Percentiles rank a stretch among this genome's conserved stretches.
phyloP scores from a whole-genome alignment of 2,113 vertebrate genomes.

The Herpetotheres cachinnans region DNA sequence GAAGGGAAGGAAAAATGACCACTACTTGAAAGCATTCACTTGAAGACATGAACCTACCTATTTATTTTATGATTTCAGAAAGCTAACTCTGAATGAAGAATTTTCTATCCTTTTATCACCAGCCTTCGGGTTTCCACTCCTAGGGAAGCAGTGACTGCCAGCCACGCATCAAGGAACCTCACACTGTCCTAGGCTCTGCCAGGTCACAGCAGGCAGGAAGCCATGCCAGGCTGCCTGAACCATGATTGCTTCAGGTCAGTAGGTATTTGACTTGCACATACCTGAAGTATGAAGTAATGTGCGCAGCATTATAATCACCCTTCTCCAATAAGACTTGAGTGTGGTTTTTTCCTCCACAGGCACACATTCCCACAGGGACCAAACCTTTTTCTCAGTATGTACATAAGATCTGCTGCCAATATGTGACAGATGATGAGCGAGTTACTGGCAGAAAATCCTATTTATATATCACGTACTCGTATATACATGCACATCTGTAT shows the following conservation, averaged over 20 bases:
- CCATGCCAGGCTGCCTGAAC: slow-evolving; percentile 2
- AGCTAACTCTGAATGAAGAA: background rate
- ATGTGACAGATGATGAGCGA: background rate
- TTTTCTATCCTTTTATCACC: background rate
- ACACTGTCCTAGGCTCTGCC: background rate
- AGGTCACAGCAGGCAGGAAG: slow-evolving; percentile 29
- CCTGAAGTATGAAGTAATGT: slow-evolving; percentile 37
- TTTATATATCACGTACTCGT: background rate
- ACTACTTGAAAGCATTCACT: background rate
- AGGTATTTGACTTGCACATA: slow-evolving; percentile 47
- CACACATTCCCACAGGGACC: background rate
- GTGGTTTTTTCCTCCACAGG: background rate
- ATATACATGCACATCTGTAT: background rate
- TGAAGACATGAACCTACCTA: background rate
- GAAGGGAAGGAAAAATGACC: background rate
- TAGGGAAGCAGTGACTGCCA: background rate
- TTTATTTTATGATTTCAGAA: background rate
- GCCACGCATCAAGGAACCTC: background rate
- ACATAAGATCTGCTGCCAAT: background rate
- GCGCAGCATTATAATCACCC: background rate
- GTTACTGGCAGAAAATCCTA: background rate
- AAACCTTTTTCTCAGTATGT: background rate
- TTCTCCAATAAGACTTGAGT: background rate
- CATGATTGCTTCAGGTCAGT: slow-evolving; percentile 24
- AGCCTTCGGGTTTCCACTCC: background rate